These are phyloP conservation scores for Erebia aethiops DNA, from an alignment of 2,888 invertebrate genomes.

Conservation along the genomic window DNA sequence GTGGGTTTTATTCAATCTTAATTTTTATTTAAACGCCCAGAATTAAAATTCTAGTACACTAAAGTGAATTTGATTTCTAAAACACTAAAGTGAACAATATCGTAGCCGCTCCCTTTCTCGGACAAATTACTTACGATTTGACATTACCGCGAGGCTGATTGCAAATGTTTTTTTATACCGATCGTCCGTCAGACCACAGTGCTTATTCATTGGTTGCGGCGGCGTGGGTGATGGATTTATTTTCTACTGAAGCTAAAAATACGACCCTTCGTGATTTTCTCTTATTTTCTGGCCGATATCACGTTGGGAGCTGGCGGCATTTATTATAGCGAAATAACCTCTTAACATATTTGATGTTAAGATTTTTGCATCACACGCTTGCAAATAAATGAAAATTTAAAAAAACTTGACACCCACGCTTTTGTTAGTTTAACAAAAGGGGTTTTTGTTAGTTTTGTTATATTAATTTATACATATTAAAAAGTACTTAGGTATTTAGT, in stretches of 20 bases:
- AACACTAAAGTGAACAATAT: not conserved
- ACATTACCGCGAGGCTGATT: slow-evolving; percentile 45
- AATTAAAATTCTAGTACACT: not conserved
- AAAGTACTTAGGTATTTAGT: no score
- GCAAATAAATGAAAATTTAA: not conserved
- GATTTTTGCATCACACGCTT: not conserved
- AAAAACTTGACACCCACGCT: not conserved
- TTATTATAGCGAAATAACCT: slow-evolving; percentile 40
- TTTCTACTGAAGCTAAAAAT: slow-evolving; percentile 62
- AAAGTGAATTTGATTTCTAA: not conserved
- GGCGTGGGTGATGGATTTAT: slow-evolving; percentile 67
- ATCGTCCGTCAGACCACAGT: slow-evolving; percentile 59
- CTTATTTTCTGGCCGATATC: slow-evolving; percentile 28
- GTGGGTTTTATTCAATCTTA: no score
- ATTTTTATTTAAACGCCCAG: not conserved
- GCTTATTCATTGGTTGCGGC: slow-evolving; percentile 64
- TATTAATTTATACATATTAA: no score
- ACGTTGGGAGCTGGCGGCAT: slow-evolving; percentile 16
- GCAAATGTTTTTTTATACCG: slow-evolving; percentile 60
- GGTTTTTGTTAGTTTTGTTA: no score
- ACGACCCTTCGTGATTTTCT: slow-evolving; percentile 56
- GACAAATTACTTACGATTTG: slow-evolving; percentile 19
- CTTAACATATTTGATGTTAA: slow-evolving; percentile 6
- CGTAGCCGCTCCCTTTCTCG: not conserved
- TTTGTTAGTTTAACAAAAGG: not conserved